Percentiles rank a stretch among this genome's conserved stretches.
phyloP scores from a whole-genome alignment of 2,888 invertebrate genomes.

The Pristionchus arcanus region DNA sequence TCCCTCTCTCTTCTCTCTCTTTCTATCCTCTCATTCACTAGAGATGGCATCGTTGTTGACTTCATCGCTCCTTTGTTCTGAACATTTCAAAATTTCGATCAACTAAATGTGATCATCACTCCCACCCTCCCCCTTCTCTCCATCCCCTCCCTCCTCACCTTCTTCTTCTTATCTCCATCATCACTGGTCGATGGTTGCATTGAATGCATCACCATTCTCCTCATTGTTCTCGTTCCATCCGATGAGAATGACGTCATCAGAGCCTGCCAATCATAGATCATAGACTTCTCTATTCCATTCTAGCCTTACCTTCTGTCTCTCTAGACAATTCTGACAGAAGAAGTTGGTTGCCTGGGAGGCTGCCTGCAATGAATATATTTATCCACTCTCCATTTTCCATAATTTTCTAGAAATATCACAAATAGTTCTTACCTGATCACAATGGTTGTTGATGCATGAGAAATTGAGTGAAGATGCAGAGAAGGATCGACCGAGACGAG shows the following conservation, averaged over 20 bases:
- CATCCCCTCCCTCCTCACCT: neutral
- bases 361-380: constrained; percentile 59
- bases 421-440: constrained; percentile 64
- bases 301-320: constrained; percentile 68
- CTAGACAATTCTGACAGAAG: constrained; percentile 76
- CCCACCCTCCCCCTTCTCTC: neutral
- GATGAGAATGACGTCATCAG: constrained; percentile 65
- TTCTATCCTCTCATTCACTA: constrained; percentile 26
- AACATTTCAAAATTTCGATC: neutral
- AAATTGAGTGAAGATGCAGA: constrained; percentile 72
- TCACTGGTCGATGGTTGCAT: constrained; percentile 22
- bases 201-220: constrained; percentile 40
- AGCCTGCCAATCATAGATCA: constrained; percentile 34
- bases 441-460: constrained; percentile 75
- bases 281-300: neutral
- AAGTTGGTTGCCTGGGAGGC: constrained; percentile 77
- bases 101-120: neutral
- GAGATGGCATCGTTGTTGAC: constrained; percentile 53
- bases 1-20: constrained; percentile 28
- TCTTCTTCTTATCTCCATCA: constrained; percentile 5
- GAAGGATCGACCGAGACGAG: constrained; percentile 76
- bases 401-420: neutral
- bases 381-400: neutral
- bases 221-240: constrained; percentile 56
- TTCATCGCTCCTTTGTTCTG: constrained; percentile 32